Evolutionary conservation across 2,797 vertebrate genomes (phyloP), one percentile per base, ranked within the genome.

Genomic region (Discoglossus pictus): DNA sequence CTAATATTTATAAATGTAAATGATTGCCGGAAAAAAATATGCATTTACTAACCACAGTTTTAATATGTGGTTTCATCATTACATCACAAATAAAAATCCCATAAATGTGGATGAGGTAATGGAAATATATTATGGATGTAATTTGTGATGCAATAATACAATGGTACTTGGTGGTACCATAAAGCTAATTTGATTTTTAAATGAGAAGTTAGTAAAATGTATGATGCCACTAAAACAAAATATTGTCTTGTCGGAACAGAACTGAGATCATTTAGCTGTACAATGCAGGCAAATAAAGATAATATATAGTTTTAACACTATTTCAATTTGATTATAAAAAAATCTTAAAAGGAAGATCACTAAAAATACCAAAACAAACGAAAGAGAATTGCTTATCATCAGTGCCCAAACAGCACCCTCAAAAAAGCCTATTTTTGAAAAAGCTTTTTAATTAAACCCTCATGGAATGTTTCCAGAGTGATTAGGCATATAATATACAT

Each of bases 141-240:
- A 52, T 48, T 46, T 40, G 24, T 67, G 10, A 59, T 59, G 44
- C 17, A 59, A 50, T 67, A 51, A 34, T 50, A 48, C 5, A 51
- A 51, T 42, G 24, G 24, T 13, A 40, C 17, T 60, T 52, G 46
- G 7, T n/a, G 50, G 8, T 12, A 16, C 15, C 3, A 43, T 59
- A 51, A 50, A 67, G 13, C 36, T 59, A 50, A 59, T 67, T 67
- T 31, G 44, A 17, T 59, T 67, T 67, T 59, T 42, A 67, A 66
- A 50, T 50, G 47, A 48, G 46, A 8, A 16, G 20, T 58, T 50
- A 15, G 36, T 56, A 65, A 50, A 66, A 66, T 50, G 7, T 50
- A 59, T 51, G 17, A 60, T 60, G 24, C 18, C 25, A 17, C 23
- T 65, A 36, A 35, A 55, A 55, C 36, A 10, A 55, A 63, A 24